Percentiles rank a stretch among this genome's conserved stretches.
Evolutionary conservation across 2,113 vertebrate genomes (phyloP).

Genomic region (Catharus fuscescens): DNA sequence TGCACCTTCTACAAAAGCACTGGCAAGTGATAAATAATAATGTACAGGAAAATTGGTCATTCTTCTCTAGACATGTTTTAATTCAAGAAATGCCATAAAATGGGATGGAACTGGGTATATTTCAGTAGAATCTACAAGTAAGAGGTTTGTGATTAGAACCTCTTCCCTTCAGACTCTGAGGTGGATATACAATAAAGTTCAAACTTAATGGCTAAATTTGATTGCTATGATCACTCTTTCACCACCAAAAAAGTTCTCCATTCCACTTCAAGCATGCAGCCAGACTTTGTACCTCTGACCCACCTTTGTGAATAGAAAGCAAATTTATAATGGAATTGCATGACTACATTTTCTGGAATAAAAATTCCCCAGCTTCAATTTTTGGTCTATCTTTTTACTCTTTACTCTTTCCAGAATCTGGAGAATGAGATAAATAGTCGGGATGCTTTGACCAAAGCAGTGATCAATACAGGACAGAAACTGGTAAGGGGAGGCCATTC

Average conservation of each 20-base stretch:
- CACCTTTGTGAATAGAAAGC: not conserved
- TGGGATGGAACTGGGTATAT: not conserved
- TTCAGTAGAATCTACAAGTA: not conserved
- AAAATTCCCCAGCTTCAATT: not conserved
- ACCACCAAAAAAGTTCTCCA: not conserved
- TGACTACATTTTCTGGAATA: not conserved
- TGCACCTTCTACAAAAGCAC: not conserved
- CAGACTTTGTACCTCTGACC: not conserved
- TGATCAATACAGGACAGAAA: constrained; percentile 82
- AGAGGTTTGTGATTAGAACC: not conserved
- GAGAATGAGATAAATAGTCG: constrained; percentile 83
- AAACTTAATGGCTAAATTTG: not conserved
- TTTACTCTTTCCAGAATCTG: constrained; percentile 72
- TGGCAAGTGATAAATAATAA: not conserved
- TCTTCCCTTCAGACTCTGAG: not conserved
- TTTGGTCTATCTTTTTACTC: not conserved
- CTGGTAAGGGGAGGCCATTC: constrained; percentile 81
- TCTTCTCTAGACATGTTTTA: not conserved
- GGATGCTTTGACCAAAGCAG: constrained; percentile 75
- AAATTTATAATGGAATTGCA: not conserved
- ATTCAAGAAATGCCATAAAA: not conserved
- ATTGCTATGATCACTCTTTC: not conserved
- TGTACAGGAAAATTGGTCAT: not conserved
- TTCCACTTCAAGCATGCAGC: not conserved
- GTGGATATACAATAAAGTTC: not conserved